These are phyloP conservation scores for Holothuria scabra DNA, from an alignment of 53 echinoderm and acorn worm species.

Conservation along the genomic window DNA sequence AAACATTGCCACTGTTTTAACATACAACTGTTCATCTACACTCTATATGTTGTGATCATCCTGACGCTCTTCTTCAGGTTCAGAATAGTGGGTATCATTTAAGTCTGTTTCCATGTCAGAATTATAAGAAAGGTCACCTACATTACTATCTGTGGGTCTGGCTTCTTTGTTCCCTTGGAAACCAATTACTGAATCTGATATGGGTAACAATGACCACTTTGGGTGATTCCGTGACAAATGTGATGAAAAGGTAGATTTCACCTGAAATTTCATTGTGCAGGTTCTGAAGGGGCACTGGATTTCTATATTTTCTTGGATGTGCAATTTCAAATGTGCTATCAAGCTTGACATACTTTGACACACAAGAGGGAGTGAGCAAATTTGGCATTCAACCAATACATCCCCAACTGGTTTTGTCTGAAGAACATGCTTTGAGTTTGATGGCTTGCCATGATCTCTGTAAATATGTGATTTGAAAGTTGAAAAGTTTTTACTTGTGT, in stretches of 20 bases:
- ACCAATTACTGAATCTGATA: too few relatives aligned
- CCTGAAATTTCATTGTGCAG: constrained; percentile 25
- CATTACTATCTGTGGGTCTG: too few relatives aligned
- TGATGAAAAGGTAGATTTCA: constrained; percentile 52
- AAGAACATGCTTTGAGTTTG: background rate
- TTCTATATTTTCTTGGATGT: constrained; percentile 43
- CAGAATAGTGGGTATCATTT: too few relatives aligned
- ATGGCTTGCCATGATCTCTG: constrained; percentile 44
- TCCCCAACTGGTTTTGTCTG: too few relatives aligned
- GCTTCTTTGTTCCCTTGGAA: too few relatives aligned
- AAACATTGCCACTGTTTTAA: constrained; percentile 25
- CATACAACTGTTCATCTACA: background rate
- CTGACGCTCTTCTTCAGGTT: too few relatives aligned
- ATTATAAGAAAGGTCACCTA: too few relatives aligned
- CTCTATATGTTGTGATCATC: background rate
- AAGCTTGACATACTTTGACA: background rate
- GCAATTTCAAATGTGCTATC: constrained; percentile 56
- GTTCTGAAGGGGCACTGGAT: constrained; percentile 28
- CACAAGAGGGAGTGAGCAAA: too few relatives aligned
- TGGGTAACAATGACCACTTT: too few relatives aligned
- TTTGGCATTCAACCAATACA: too few relatives aligned
- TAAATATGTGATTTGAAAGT: constrained; percentile 51
- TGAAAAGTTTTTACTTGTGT: constrained; percentile 31
- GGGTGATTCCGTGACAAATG: constrained; percentile 50
- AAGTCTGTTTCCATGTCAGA: too few relatives aligned